A percentile compares a stretch with the other conserved stretches of the same genome.
These are phyloP conservation scores for Synanthedon tipuliformis DNA, from an alignment of 2,888 invertebrate species.

Conservation along the genomic window DNA sequence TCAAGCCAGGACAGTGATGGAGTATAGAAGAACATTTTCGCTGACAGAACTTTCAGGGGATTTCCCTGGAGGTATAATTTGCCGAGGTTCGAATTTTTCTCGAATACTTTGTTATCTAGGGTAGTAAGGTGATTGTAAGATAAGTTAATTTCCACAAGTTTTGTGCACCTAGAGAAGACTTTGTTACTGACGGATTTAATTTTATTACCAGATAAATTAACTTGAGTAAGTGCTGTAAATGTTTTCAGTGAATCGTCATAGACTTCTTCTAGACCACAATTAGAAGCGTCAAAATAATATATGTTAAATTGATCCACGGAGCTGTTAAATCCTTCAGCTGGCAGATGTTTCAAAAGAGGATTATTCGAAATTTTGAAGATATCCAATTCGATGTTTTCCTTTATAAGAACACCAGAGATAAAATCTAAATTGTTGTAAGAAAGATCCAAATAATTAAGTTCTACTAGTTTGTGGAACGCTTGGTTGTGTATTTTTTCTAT, in stretches of 20 bases:
- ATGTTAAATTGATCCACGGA: slow-evolving; percentile 72
- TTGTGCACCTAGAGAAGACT: slow-evolving; percentile 65
- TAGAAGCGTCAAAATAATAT: slow-evolving; percentile 78
- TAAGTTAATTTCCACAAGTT: slow-evolving; percentile 77
- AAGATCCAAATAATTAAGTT: slow-evolving; percentile 78
- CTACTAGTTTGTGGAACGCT: slow-evolving; percentile 75
- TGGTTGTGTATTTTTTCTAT: slow-evolving; percentile 76
- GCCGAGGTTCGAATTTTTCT: slow-evolving; percentile 73
- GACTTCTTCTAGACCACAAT: slow-evolving; percentile 76
- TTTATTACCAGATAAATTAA: slow-evolving; percentile 77
- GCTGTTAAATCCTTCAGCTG: slow-evolving; percentile 74
- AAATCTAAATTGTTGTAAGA: slow-evolving; percentile 78
- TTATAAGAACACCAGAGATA: slow-evolving; percentile 76
- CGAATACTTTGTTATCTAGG: slow-evolving; percentile 74
- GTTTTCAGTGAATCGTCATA: slow-evolving; percentile 75
- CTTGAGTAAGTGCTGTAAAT: slow-evolving; percentile 76
- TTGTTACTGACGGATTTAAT: slow-evolving; percentile 67
- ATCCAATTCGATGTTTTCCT: slow-evolving; percentile 76
- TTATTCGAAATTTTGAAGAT: slow-evolving; percentile 79
- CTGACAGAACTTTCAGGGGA: slow-evolving; percentile 74
- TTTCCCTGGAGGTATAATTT: slow-evolving; percentile 80
- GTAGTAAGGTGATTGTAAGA: slow-evolving; percentile 76
- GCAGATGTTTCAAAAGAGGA: slow-evolving; percentile 74
- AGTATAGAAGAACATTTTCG: slow-evolving; percentile 74
- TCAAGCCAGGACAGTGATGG: slow-evolving; percentile 75